A percentile compares a stretch with the other conserved stretches of the same genome.
Evolutionary conservation across 2,888 invertebrate genomes (phyloP).

Genomic region (Parascotia fuliginaria): DNA sequence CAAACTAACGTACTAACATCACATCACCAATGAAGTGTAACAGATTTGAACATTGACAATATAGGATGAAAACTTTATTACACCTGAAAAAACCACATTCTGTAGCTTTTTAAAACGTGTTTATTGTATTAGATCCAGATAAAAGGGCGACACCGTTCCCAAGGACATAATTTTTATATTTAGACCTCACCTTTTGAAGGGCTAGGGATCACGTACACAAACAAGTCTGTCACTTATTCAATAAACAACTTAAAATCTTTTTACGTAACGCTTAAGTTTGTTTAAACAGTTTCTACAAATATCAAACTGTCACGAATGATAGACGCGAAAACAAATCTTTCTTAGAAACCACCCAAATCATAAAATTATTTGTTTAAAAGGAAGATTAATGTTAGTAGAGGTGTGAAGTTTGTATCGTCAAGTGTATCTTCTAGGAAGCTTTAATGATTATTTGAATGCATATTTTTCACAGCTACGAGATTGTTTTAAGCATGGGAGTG

Average conservation of each 20-base stretch:
- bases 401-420: slow-evolving; percentile 65
- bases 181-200: slow-evolving; percentile 54
- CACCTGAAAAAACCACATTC: slow-evolving; percentile 55
- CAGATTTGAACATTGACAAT: slow-evolving; percentile 22
- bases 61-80: slow-evolving; percentile 54
- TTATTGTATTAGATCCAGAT: slow-evolving; percentile 57
- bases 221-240: slow-evolving; percentile 1
- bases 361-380: slow-evolving; percentile 60
- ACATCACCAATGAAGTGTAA: slow-evolving; percentile 40
- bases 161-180: slow-evolving; percentile 73
- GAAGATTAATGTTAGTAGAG: slow-evolving; percentile 70
- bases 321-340: slow-evolving; percentile 56
- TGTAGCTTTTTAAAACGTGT: slow-evolving; percentile 58
- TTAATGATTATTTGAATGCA: slow-evolving; percentile 44
- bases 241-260: slow-evolving; percentile 21
- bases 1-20: no score
- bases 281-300: slow-evolving; percentile 21
- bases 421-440: slow-evolving; percentile 47
- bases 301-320: slow-evolving; percentile 49
- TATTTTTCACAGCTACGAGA: slow-evolving; percentile 30
- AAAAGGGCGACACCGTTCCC: slow-evolving; percentile 68
- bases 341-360: slow-evolving; percentile 59
- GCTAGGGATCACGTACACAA: slow-evolving; percentile 58
- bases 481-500: slow-evolving; percentile 29
- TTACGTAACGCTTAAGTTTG: slow-evolving; percentile 16